Percentiles rank a stretch among this genome's conserved stretches.
Conservation (phyloP, 2,888 invertebrate genomes). For the Meteorus colon region DNA sequence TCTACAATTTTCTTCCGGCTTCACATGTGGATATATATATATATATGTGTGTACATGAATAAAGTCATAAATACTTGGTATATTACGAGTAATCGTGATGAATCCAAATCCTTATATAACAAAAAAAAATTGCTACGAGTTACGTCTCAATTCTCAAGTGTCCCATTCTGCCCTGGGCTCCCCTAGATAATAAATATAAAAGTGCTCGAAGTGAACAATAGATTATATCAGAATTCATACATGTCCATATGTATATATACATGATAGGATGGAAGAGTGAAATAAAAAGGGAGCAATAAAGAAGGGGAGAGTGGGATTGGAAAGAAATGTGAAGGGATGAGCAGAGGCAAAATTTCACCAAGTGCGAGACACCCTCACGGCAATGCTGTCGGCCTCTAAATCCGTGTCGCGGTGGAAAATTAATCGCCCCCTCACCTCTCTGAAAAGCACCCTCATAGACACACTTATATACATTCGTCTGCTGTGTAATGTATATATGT, state of each 20-base stretch:
- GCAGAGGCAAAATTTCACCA: slow-evolving; percentile 37
- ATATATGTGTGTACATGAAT: background rate
- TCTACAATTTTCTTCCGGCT: background rate
- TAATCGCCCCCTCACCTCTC: slow-evolving; percentile 54
- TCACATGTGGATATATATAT: background rate
- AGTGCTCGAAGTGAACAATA: slow-evolving; percentile 10
- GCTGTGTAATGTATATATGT: background rate
- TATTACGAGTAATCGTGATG: background rate
- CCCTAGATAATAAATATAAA: slow-evolving; percentile 2
- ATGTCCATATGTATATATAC: background rate
- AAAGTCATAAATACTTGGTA: slow-evolving; percentile 3
- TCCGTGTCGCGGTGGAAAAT: slow-evolving; percentile 59
- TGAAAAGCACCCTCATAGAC: slow-evolving; percentile 18
- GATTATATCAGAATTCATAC: background rate
- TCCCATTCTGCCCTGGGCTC: background rate
- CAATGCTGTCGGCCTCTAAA: slow-evolving; percentile 48
- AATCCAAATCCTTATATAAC: slow-evolving; percentile 3
- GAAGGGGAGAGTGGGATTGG: background rate
- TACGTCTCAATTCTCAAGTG: slow-evolving; percentile 10
- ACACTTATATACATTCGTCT: background rate
- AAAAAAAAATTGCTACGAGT: slow-evolving; percentile 6
- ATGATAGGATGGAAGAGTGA: background rate
- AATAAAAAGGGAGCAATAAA: slow-evolving; percentile 16
- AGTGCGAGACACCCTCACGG: slow-evolving; percentile 12
- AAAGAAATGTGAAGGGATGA: slow-evolving; percentile 31